Evolutionary conservation across 2,797 vertebrate species (phyloP).

Genomic region (Neosilurus mollespiculum): DNA sequence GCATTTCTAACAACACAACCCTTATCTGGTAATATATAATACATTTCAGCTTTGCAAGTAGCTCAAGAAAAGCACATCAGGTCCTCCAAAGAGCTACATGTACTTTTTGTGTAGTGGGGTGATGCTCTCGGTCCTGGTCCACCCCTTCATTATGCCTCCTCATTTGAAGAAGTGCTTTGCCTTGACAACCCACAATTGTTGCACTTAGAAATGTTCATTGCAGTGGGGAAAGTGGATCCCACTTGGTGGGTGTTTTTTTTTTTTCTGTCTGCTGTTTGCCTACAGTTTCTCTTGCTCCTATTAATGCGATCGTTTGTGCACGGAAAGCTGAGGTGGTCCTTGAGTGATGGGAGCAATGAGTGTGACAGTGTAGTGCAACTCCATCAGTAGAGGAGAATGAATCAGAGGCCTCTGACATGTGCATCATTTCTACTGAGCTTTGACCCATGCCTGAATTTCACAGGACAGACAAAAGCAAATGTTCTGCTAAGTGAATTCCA

Average conservation of each 20-base stretch:
- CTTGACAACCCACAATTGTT: constrained; percentile 56
- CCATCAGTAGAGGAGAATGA: constrained; percentile 60
- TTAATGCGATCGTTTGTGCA: constrained; percentile 62
- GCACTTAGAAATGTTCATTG: constrained; percentile 57
- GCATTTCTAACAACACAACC: neutral
- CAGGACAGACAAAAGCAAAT: constrained; percentile 58
- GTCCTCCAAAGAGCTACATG: constrained; percentile 25
- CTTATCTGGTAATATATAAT: neutral
- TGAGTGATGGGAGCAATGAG: constrained; percentile 66
- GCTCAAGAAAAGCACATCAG: constrained; percentile 31
- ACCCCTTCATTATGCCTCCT: constrained; percentile 43
- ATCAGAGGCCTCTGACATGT: constrained; percentile 54
- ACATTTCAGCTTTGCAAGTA: neutral
- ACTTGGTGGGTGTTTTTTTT: constrained; percentile 35
- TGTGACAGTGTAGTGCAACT: constrained; percentile 59
- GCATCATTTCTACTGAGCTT: constrained; percentile 62
- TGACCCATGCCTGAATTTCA: constrained; percentile 61
- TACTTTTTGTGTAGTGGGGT: constrained; percentile 29
- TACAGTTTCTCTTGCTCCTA: constrained; percentile 47
- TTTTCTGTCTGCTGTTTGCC: constrained; percentile 62
- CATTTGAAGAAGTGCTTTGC: constrained; percentile 44
- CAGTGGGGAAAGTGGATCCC: constrained; percentile 57
- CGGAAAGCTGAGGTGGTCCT: constrained; percentile 59
- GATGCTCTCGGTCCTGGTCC: constrained; percentile 26
- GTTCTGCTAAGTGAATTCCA: constrained; percentile 61